These are phyloP conservation scores for Acanthornis magna DNA, from an alignment of 2,797 vertebrate species.

Conservation along the genomic window DNA sequence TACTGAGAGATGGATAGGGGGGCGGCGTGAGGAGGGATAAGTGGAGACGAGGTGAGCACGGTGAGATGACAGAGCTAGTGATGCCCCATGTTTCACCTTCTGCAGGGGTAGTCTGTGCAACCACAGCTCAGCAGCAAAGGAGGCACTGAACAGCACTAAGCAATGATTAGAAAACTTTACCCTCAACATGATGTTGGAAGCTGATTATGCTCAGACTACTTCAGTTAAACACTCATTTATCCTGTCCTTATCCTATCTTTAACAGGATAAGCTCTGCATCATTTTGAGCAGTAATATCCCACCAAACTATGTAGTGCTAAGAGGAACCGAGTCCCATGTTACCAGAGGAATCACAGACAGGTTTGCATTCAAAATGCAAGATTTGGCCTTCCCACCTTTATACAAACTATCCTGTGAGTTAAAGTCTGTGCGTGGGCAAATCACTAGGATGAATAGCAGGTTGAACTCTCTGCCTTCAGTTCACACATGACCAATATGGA, in stretches of 20 bases:
- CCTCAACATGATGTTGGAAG: neutral
- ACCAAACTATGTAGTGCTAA: neutral
- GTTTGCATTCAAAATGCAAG: neutral
- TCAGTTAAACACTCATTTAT: slow-evolving; percentile 35
- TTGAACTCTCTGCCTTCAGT: neutral
- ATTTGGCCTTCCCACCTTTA: neutral
- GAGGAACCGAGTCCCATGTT: neutral
- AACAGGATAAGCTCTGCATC: neutral
- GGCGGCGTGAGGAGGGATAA: accelerated
- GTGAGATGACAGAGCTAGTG: neutral
- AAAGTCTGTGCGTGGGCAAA: accelerated
- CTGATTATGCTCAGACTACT: neutral
- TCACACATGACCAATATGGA: accelerated
- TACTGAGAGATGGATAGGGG: neutral
- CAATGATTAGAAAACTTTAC: neutral
- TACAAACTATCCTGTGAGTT: neutral
- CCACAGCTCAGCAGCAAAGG: neutral
- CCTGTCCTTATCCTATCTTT: neutral
- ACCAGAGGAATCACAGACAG: neutral
- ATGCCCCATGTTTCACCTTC: neutral
- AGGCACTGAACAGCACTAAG: neutral
- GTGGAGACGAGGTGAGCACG: neutral
- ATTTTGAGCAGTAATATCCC: neutral
- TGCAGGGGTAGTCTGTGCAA: neutral
- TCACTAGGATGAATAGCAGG: neutral